phyloP scores from a whole-genome alignment of 2,888 invertebrate species.

The Blastobasis adustella region DNA sequence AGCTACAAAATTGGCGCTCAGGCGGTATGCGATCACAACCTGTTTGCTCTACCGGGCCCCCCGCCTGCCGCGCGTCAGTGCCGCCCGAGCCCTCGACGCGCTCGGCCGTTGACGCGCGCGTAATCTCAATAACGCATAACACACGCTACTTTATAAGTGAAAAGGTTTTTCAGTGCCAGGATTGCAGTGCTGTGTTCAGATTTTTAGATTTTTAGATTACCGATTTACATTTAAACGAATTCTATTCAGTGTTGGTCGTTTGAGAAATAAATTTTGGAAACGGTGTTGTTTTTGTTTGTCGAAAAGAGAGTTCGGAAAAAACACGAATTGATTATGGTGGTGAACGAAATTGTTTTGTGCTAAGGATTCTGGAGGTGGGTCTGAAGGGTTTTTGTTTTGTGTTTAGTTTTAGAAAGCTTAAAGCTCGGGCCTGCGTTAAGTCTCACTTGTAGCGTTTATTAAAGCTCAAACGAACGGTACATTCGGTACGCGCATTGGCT shows the following conservation, averaged over 20 bases:
- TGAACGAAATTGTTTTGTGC: constrained; percentile 46
- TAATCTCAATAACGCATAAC: constrained; percentile 26
- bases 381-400: constrained; percentile 3
- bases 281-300: constrained; percentile 14
- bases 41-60: constrained; percentile 46
- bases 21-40: constrained; percentile 64
- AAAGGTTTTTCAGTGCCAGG: constrained; percentile 36
- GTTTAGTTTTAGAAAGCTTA: constrained; percentile 1
- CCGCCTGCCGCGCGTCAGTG: constrained; percentile 13
- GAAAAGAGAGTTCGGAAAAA: constrained; percentile 22
- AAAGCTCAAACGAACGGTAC: constrained; percentile 8
- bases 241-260: constrained; percentile 6
- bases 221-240: constrained; percentile 14
- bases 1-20: constrained; percentile 64
- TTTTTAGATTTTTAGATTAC: constrained; percentile 16
- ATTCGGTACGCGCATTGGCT: constrained; percentile 6
- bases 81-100: constrained; percentile 14
- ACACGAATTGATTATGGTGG: constrained; percentile 50
- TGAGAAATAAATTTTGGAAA: constrained; percentile 10
- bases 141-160: constrained; percentile 26
- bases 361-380: constrained; percentile 64
- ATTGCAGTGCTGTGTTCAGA: constrained; percentile 61
- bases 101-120: constrained; percentile 34
- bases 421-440: constrained; percentile 1
- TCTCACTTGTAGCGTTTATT: constrained; percentile 8